These are phyloP conservation scores for Tachycineta bicolor DNA, from an alignment of 2,113 vertebrate genomes.

Conservation along the genomic window DNA sequence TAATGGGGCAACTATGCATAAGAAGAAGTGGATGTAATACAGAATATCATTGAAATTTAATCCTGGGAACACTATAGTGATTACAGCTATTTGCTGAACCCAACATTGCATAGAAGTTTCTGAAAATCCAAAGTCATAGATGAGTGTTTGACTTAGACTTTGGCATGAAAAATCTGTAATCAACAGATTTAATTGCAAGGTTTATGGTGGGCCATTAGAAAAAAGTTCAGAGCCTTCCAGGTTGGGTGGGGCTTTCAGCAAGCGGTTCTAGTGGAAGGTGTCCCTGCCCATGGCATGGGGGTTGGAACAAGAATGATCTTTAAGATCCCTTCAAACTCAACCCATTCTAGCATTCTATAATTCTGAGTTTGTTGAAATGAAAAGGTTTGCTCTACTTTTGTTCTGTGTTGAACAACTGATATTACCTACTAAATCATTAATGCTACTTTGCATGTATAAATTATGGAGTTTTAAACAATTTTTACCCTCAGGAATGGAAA, in stretches of 20 bases:
- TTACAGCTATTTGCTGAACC: not conserved
- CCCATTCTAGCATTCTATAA: not conserved
- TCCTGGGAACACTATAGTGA: not conserved
- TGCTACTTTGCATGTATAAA: not conserved
- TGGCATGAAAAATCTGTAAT: not conserved
- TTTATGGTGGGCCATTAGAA: not conserved
- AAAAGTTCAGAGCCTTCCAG: not conserved
- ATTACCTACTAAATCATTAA: not conserved
- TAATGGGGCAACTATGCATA: not conserved
- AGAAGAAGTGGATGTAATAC: not conserved
- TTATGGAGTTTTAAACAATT: not conserved
- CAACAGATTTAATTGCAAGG: not conserved
- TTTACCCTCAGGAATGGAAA: not conserved
- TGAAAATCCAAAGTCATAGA: not conserved
- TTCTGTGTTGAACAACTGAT: not conserved
- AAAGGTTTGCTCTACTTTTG: not conserved
- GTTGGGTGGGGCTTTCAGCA: not conserved
- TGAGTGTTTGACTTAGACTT: not conserved
- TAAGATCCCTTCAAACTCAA: not conserved
- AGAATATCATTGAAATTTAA: not conserved
- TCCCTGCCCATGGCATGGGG: not conserved
- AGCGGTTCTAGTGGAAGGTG: rapidly evolving
- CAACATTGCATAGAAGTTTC: not conserved
- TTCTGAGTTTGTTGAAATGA: not conserved
- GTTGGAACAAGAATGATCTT: not conserved